Evolutionary conservation across 2,888 invertebrate genomes (phyloP), one percentile per base, ranked within the genome.

Genomic region (Agonopterix heracliana): DNA sequence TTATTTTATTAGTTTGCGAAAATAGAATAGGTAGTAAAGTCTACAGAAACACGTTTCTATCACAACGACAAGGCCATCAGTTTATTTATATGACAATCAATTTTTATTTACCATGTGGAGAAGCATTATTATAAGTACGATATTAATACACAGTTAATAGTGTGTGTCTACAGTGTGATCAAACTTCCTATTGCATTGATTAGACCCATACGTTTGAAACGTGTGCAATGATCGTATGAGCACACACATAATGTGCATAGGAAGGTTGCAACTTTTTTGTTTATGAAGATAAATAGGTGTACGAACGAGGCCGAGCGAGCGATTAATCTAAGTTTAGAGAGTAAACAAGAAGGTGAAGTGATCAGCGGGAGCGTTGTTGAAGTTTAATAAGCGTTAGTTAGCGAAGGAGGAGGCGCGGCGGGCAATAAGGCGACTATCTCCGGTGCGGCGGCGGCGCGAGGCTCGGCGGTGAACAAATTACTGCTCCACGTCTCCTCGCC

Each of bases 351-450:
- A 78, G 84, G 82, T 82, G 83, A 85, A 87, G 86, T 85, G 87
- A 87, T 87, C 87, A 83, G 81, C 82, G 77, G 73, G 71, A 74
- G 77, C 84, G 81, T 77, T 83, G 86, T 84, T 82, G 76, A 82
- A 87, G 84, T 88, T 88, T 88, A 87, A 88, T 88, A 87, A 86
- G 82, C 83, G 81, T 81, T 85, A 82, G 87, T 85, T 82, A 78
- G 81, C 78, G 75, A 66, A n/a, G 47, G 68, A 63, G 70, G 68
- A 68, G 75, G 71, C 75, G 74, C 73, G 66, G 71, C 64, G 71
- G 75, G 80, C 82, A 82, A 82, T 82, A 85, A 84, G 78, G 80
- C 71, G 68, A 63, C 77, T 79, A 86, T 85, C 82, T 86, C 85
- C 85, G 86, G 82, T 74, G 72, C 72, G 64, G 65, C 64, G 66